Conservation (phyloP, 2,113 vertebrate genomes). For the Hippocampus barbouri region DNA sequence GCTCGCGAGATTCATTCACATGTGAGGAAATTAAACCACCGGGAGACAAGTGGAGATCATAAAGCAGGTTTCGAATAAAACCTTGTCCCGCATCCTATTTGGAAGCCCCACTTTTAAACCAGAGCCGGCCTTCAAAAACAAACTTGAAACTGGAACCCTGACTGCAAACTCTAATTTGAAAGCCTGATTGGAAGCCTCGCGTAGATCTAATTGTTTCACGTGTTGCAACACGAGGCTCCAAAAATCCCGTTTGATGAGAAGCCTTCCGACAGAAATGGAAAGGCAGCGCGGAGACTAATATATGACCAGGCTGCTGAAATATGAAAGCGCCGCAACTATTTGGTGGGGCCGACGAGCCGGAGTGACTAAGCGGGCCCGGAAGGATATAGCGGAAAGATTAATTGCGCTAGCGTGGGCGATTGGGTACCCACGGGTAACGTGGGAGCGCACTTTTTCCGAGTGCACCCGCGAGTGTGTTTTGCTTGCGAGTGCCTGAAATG, state of each 20-base stretch:
- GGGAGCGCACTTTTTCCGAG: slow-evolving; percentile 29
- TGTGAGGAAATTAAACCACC: neutral
- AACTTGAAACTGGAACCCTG: neutral
- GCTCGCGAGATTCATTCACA: neutral
- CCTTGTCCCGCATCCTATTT: too few relatives aligned
- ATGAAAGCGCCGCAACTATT: slow-evolving; percentile 26
- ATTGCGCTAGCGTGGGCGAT: slow-evolving; percentile 43
- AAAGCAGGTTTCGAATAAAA: neutral
- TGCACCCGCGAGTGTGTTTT: slow-evolving; percentile 26
- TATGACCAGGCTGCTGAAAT: slow-evolving; percentile 8
- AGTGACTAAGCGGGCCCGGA: slow-evolving; percentile 39
- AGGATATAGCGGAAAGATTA: slow-evolving; percentile 41
- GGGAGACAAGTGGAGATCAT: neutral
- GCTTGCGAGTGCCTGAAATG: slow-evolving; percentile 8
- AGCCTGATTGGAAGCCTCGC: too few relatives aligned
- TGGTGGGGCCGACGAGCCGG: slow-evolving; percentile 8
- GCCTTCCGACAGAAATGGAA: neutral
- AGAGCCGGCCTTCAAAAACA: neutral
- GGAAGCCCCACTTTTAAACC: too few relatives aligned
- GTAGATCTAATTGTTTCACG: neutral
- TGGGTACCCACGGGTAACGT: slow-evolving; percentile 45
- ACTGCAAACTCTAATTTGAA: too few relatives aligned
- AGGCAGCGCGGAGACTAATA: neutral
- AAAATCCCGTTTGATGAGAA: neutral
- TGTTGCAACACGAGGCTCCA: neutral